Percentiles rank a stretch among this genome's conserved stretches.
These are phyloP conservation scores for Epistrophella euchroma DNA, from an alignment of 2,888 invertebrate genomes.

Conservation along the genomic window DNA sequence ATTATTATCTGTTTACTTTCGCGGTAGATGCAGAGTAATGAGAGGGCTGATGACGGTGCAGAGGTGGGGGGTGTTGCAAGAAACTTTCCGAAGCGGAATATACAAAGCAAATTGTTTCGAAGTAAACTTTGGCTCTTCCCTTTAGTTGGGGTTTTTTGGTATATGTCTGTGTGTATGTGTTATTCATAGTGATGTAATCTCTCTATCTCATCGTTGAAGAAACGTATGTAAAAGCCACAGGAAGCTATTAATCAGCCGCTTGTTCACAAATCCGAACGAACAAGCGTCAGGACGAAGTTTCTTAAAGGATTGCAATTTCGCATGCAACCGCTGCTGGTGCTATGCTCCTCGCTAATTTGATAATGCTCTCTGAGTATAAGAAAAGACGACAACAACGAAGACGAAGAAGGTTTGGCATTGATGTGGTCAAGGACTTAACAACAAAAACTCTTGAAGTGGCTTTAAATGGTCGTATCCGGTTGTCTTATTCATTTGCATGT, in stretches of 20 bases:
- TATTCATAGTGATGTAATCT: constrained; percentile 30
- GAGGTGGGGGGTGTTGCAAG: constrained; percentile 4
- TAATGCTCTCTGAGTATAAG: constrained; percentile 35
- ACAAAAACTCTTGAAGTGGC: constrained; percentile 51
- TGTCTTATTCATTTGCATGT: constrained; percentile 74
- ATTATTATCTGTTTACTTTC: constrained; percentile 66
- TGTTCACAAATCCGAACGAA: constrained; percentile 73
- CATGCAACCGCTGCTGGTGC: constrained; percentile 65
- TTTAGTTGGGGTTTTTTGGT: constrained; percentile 15
- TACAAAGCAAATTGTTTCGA: constrained; percentile 74
- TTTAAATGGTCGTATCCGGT: constrained; percentile 75
- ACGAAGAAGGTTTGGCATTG: constrained; percentile 50
- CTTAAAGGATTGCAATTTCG: constrained; percentile 71
- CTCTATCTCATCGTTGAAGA: constrained; percentile 31
- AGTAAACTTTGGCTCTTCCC: constrained; percentile 71
- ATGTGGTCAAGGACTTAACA: constrained; percentile 70
- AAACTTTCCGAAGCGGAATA: constrained; percentile 64
- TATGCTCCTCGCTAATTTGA: constrained; percentile 63
- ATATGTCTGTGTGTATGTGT: not conserved
- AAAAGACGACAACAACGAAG: constrained; percentile 40
- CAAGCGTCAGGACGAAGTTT: constrained; percentile 70
- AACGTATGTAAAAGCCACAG: constrained; percentile 61
- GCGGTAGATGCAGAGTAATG: not conserved
- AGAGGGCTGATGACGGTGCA: not conserved
- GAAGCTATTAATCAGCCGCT: constrained; percentile 75